Base-by-base conservation (phyloP, 2,888 invertebrate genomes). In the Ophion slaviceki region DNA sequence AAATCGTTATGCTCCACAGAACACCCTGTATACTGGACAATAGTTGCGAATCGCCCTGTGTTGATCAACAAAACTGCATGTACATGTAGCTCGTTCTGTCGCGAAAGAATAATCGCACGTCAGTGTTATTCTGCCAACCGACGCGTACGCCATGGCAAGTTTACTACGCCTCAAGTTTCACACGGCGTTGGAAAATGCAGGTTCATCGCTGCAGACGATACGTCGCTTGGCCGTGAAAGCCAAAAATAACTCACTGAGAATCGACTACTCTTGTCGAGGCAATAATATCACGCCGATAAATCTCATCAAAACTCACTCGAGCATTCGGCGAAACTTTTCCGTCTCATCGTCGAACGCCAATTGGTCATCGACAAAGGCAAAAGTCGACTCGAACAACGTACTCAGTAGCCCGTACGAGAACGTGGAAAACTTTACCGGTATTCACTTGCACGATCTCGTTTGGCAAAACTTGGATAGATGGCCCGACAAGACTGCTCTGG, bases 391-490 rank as follows among this genome's bases (percentile, higher is more conserved):
- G 0, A 77, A 89, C 17, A 89, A 90, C 66, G 66, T 90, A 14
- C 64, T 89, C n/a, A 80, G 72, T 53, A 90, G 90, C 53, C 74
- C 76, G 7, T 82, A 74, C 14, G 67, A 86, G 6, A 68, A 87
- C 17, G 4, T 90, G 2, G 64, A 6, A 2, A 80, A 81, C 0
- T 86, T 62, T 32, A 82, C 70, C 20, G 87, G 81, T 28, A 20
- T 85, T 36, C 80, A 86, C 10, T 8, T 90, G 8, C 91, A 96
- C 79, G 95, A 96, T 88, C 96, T 95, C 86, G 94, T 97, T 4
- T 96, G 96, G 96, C 94, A 94, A 86, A 94, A 96, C 90, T 90
- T 96, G 74, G 95, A 96, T 28, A 95, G 94, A 93, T 97, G 96
- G 96, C 95, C 96, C 5, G 95, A 96, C 80, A 95, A 95, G 87